phyloP scores from a whole-genome alignment of 1,140 invertebrate genomes.

The Gonioctena quinquepunctata region DNA sequence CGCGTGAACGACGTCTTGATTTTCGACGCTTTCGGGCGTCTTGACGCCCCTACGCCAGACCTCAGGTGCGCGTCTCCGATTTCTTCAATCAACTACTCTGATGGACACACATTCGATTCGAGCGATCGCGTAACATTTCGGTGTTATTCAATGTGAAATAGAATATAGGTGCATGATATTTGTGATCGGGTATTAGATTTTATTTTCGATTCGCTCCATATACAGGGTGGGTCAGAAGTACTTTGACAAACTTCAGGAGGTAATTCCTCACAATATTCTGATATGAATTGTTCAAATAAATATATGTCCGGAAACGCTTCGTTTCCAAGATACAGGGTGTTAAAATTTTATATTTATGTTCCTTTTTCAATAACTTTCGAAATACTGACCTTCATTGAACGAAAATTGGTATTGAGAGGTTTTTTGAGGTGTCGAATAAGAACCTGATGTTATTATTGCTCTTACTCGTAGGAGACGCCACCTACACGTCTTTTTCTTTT shows the following conservation, averaged over 20 bases:
- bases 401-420: no score
- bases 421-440: no score
- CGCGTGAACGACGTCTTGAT: background rate
- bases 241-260: background rate
- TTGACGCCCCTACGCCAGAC: background rate
- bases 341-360: no score
- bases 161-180: background rate
- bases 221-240: background rate
- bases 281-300: background rate
- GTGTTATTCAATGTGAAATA: background rate
- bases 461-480: no score
- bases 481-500: no score
- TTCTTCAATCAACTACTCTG: slow-evolving; percentile 3
- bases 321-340: no score
- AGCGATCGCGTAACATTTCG: background rate
- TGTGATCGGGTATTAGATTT: background rate
- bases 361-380: no score
- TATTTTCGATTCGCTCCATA: background rate
- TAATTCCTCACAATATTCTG: no score
- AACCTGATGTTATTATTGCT: no score
- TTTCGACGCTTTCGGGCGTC: no score
- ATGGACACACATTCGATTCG: background rate
- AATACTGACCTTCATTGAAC: no score
- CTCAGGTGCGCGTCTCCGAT: slow-evolving; percentile 12
- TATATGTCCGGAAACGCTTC: no score